Percentiles rank a stretch among this genome's conserved stretches.
phyloP scores from a whole-genome alignment of 2,888 invertebrate genomes.

The Drosophila rellima region DNA sequence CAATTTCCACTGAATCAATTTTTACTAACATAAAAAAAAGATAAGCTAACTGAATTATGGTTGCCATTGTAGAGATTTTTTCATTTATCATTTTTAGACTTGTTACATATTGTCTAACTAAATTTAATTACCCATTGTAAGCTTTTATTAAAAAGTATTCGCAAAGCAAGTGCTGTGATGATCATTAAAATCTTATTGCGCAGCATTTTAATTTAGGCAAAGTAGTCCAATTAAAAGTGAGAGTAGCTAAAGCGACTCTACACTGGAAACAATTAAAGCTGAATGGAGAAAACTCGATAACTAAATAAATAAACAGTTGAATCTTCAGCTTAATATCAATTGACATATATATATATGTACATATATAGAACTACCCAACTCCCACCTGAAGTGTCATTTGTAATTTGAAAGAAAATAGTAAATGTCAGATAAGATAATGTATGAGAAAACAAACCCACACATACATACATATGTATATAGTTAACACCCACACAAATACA shows the following conservation, averaged over 20 bases:
- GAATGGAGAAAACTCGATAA: not conserved
- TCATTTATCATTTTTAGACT: not conserved
- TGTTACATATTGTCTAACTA: not conserved
- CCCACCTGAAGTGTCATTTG: slow-evolving; percentile 5
- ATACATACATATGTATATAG: slow-evolving; percentile 3
- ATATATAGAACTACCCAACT: not conserved
- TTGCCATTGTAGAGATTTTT: too few relatives aligned
- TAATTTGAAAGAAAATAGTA: slow-evolving; percentile 8
- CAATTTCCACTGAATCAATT: not conserved
- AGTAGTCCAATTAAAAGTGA: slow-evolving; percentile 18
- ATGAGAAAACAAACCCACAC: slow-evolving; percentile 1
- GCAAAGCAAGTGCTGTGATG: slow-evolving; percentile 19
- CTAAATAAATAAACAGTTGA: slow-evolving; percentile 8
- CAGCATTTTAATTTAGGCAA: slow-evolving; percentile 9
- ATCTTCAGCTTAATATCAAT: not conserved
- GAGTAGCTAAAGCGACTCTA: not conserved
- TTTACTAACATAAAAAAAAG: too few relatives aligned
- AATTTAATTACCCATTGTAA: not conserved
- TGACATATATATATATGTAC: slow-evolving; percentile 1
- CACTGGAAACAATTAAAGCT: not conserved
- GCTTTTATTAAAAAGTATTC: slow-evolving; percentile 9
- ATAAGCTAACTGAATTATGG: slow-evolving; percentile 1
- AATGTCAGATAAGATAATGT: slow-evolving; percentile 55
- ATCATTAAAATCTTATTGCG: slow-evolving; percentile 25
- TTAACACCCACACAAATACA: not conserved